Percentiles rank a stretch among this genome's conserved stretches.
phyloP scores from a whole-genome alignment of 1,140 invertebrate species.

The Papilio aristodemus region DNA sequence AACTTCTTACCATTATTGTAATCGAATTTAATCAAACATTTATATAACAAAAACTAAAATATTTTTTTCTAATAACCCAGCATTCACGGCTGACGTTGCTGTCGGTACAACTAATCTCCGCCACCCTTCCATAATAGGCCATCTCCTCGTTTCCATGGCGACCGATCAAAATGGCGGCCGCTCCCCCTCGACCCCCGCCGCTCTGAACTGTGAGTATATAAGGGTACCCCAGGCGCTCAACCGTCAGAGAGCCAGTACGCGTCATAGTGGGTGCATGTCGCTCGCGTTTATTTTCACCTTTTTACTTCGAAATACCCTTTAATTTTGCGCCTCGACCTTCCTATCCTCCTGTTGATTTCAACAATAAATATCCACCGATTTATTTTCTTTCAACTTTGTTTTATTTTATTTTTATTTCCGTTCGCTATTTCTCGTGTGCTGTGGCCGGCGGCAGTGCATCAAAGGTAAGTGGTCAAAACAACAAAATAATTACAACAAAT shows the following conservation, averaged over 20 bases:
- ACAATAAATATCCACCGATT: conserved; percentile 39
- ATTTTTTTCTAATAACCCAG: not conserved
- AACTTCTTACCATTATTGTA: too few relatives aligned
- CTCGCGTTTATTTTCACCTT: conserved; percentile 47
- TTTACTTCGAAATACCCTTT: conserved; percentile 51
- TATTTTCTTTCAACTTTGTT: conserved; percentile 32
- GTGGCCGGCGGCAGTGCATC: conserved; percentile 24
- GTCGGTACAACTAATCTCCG: conserved; percentile 72
- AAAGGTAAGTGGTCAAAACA: conserved; percentile 40
- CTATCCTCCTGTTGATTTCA: conserved; percentile 39
- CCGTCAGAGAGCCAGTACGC: conserved; percentile 68
- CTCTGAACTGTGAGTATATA: conserved; percentile 62
- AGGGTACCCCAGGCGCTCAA: conserved; percentile 47
- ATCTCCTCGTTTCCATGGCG: conserved; percentile 74
- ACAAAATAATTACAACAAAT: not conserved
- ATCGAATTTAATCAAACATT: too few relatives aligned
- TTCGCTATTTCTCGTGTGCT: conserved; percentile 37
- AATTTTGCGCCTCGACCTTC: conserved; percentile 32
- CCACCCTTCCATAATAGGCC: conserved; percentile 77
- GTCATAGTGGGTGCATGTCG: conserved; percentile 48
- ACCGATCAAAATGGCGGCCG: conserved; percentile 71
- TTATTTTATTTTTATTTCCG: conserved; percentile 39
- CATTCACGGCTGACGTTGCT: conserved; percentile 41
- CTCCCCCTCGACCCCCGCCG: conserved; percentile 50
- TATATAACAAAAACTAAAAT: too few relatives aligned